Base-by-base conservation (phyloP, 64 coral and sea anemone species). In the Montipora sp. region DNA sequence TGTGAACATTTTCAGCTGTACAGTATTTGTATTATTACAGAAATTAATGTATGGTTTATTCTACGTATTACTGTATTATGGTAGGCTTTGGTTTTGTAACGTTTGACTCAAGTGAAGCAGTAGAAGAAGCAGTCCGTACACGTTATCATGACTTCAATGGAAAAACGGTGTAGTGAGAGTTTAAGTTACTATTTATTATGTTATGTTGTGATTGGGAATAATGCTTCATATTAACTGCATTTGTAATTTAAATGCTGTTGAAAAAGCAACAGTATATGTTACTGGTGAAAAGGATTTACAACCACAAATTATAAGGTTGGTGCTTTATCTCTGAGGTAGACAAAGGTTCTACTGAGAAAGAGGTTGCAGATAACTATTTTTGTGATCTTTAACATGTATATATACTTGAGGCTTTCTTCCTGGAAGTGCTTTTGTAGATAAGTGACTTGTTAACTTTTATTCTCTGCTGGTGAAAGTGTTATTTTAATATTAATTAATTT, bases 81-180 rank as follows among this genome's bases (percentile, higher is more conserved):
- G 81, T 96, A 96, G 95, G 95, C 76, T 96, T 96, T 96, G 95
- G 95, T 80, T 96, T 96, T 96, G 92, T 96, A 91, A 83, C 95
- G 78, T 96, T 96, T 96, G 92, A 96, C 74, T 73, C 95, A 93
- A 96, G 93, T 90, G 92, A 96, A 51, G 90, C 81, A 80, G 92
- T 96, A 55, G 88, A 94, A 55, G 90, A 96, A 89, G 90, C 95
- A 81, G 77, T 80, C 77, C 80, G 93, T 77, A 94, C 80, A 87
- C 95, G 81, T 74, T 96, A 88, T 94, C 95, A 96, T 91, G 92
- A 96, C 77, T 94, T 96, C 93, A 96, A 89, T 96, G 95, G 95
- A 96, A 96, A 96, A 96, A 96, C 89, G 95, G 95, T 96, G 95
- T 96, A 96, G 95, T 96, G 93, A 90, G 79, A 94, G 75, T 80